Evolutionary conservation across 2,797 vertebrate genomes (phyloP).

Genomic region (Hippopotamyrus pictus): DNA sequence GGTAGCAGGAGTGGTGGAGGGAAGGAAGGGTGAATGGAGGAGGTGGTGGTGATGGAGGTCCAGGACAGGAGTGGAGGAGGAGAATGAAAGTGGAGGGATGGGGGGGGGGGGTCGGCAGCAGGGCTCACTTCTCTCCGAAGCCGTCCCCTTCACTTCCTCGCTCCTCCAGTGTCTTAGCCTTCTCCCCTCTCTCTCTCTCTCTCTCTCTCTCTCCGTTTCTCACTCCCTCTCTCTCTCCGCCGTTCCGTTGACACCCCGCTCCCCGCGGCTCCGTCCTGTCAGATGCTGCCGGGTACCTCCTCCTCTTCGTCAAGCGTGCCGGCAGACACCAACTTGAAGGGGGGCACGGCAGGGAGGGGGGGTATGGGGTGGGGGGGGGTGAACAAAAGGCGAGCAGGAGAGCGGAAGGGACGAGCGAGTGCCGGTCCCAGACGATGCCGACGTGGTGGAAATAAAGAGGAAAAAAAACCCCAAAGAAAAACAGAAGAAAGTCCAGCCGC

Average conservation of each 20-base stretch:
- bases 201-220: background rate
- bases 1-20: conserved; percentile 25
- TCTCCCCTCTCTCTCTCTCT: conserved; percentile 9
- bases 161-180: conserved; percentile 12
- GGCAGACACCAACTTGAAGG: conserved; percentile 29
- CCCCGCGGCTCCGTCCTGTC: conserved; percentile 17
- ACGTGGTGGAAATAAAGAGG: background rate
- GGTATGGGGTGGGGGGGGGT: background rate
- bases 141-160: background rate
- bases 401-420: background rate
- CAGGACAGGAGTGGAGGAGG: conserved; percentile 1
- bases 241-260: background rate
- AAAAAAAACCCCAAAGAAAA: background rate
- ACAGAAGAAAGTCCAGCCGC: background rate
- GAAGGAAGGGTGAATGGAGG: conserved; percentile 32
- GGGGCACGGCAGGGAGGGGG: background rate
- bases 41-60: conserved; percentile 14
- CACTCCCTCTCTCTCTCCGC: background rate
- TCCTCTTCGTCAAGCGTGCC: conserved; percentile 24
- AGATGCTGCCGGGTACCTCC: conserved; percentile 22
- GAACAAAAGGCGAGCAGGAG: background rate
- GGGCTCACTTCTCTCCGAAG: conserved; percentile 14
- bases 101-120: background rate
- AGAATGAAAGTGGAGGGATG: conserved; percentile 24
- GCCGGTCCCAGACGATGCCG: background rate